phyloP scores from a whole-genome alignment of 2,888 invertebrate species.

The Drosophila mulleri region DNA sequence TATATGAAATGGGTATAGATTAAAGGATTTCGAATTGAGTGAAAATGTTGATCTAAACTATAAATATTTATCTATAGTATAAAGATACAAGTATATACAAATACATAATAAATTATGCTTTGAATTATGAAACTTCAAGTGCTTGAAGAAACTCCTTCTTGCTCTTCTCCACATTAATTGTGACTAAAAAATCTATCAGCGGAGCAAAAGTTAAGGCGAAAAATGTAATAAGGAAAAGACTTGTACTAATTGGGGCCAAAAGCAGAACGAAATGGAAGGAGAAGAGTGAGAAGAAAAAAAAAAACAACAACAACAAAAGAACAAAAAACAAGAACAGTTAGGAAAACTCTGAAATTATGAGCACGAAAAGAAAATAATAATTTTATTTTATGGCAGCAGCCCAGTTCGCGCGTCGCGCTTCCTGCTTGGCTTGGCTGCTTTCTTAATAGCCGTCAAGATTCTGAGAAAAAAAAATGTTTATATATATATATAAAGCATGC shows the following conservation, averaged over 20 bases:
- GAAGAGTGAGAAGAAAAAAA: background rate
- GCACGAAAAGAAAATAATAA: constrained; percentile 78
- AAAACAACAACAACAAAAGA: no score
- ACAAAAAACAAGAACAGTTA: constrained; percentile 41
- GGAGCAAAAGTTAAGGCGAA: constrained; percentile 45
- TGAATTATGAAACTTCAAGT: background rate
- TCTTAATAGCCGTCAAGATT: constrained; percentile 78
- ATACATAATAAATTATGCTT: background rate
- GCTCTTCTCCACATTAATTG: constrained; percentile 7
- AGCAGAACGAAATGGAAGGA: constrained; percentile 11
- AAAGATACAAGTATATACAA: background rate
- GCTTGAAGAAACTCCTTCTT: background rate
- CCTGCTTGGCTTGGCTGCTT: constrained; percentile 51
- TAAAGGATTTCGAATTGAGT: background rate
- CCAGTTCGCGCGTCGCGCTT: constrained; percentile 11
- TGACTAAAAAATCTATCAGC: constrained; percentile 12
- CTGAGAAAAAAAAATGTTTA: constrained; percentile 67
- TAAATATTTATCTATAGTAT: background rate
- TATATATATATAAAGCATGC: constrained; percentile 46
- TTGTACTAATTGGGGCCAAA: constrained; percentile 72
- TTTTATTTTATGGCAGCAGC: constrained; percentile 65
- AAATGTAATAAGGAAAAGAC: constrained; percentile 65
- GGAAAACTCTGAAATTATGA: constrained; percentile 68
- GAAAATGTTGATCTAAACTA: no score
- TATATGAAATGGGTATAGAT: background rate